Evolutionary conservation across 2,888 invertebrate species (phyloP).

Genomic region (Augiades crinisus): DNA sequence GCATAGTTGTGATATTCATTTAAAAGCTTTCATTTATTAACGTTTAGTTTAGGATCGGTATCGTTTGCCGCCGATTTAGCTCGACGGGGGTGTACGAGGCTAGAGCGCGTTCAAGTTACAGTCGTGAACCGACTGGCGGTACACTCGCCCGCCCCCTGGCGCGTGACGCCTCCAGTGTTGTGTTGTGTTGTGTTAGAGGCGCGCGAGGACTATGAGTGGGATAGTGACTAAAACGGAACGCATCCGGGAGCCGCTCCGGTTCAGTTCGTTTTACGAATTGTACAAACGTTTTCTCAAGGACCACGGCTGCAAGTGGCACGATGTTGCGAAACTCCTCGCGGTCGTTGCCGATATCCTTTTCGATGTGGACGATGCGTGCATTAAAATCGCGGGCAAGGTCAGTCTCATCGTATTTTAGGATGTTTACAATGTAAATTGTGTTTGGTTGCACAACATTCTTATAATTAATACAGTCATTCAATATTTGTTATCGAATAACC

Average conservation of each 20-base stretch:
- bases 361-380: conserved; percentile 70
- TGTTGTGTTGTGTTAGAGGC: conserved; percentile 41
- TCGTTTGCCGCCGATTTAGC: conserved; percentile 7
- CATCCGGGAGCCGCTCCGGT: conserved; percentile 52
- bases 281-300: conserved; percentile 75
- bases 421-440: neutral
- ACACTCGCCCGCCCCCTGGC: conserved; percentile 58
- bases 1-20: neutral
- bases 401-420: conserved; percentile 41
- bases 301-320: conserved; percentile 75
- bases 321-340: conserved; percentile 68
- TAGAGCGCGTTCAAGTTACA: conserved; percentile 46
- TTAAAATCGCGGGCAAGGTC: conserved; percentile 69
- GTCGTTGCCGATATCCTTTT: conserved; percentile 71
- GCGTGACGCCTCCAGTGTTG: conserved; percentile 33
- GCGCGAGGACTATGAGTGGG: conserved; percentile 59
- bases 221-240: conserved; percentile 58
- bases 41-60: neutral
- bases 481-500: neutral
- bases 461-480: neutral
- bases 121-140: conserved; percentile 64
- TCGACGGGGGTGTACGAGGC: neutral
- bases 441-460: neutral
- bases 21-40: neutral
- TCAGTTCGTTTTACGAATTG: conserved; percentile 67